Conservation (phyloP, 1,140 invertebrate species). For the Trachymyrmex septentrionalis region DNA sequence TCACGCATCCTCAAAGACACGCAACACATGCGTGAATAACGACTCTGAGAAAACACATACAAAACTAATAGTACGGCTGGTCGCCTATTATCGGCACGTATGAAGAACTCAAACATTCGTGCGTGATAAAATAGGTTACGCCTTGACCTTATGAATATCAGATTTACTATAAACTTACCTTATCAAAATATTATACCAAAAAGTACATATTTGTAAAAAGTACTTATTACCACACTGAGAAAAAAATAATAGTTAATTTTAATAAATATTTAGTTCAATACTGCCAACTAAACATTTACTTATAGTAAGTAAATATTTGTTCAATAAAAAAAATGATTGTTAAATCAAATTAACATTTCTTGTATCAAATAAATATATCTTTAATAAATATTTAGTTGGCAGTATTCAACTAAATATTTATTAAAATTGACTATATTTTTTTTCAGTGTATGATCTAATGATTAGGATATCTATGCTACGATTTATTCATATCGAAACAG, state of each 20-base stretch:
- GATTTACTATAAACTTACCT: not conserved
- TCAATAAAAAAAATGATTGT: too few relatives aligned
- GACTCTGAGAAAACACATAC: not conserved
- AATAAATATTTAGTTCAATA: too few relatives aligned
- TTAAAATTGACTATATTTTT: too few relatives aligned
- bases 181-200: not conserved
- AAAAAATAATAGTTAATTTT: too few relatives aligned
- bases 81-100: constrained; percentile 7
- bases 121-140: constrained; percentile 37
- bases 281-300: too few relatives aligned
- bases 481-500: too few relatives aligned
- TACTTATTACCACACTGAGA: not conserved
- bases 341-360: too few relatives aligned
- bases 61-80: not conserved
- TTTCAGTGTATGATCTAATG: not conserved
- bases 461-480: not conserved
- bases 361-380: too few relatives aligned
- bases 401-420: too few relatives aligned
- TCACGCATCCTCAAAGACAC: not conserved
- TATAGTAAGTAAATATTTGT: too few relatives aligned
- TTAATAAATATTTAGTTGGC: too few relatives aligned
- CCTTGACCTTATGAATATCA: constrained; percentile 44
- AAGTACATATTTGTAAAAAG: not conserved
- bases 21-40: constrained; percentile 17
- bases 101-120: constrained; percentile 1